Conservation (phyloP, 2,113 vertebrate genomes). For the Otis tarda region DNA sequence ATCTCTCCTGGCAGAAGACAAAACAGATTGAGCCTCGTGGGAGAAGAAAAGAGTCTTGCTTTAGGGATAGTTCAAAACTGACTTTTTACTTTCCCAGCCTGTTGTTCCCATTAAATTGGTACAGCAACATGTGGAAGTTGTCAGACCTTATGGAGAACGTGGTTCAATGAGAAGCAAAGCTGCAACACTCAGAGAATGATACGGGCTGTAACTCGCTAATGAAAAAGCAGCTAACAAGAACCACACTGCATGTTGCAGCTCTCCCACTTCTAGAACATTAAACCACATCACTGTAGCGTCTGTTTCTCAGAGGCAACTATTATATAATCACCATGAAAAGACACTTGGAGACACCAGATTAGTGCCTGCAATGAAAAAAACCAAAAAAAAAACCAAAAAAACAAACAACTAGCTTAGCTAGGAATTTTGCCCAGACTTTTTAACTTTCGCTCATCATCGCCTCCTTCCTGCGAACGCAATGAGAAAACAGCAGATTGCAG, state of each 20-base stretch:
- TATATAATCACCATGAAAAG: conserved; percentile 7
- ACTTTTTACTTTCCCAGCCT: neutral
- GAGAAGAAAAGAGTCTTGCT: neutral
- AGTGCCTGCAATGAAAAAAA: neutral
- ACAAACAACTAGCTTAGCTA: neutral
- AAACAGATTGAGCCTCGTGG: neutral
- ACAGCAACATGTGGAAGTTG: neutral
- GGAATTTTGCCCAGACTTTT: conserved; percentile 48
- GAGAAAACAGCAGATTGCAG: neutral
- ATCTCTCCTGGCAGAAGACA: conserved; percentile 87
- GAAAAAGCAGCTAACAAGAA: neutral
- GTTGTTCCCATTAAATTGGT: neutral
- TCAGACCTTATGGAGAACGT: neutral
- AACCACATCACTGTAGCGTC: neutral
- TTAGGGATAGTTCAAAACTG: neutral
- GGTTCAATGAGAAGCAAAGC: neutral
- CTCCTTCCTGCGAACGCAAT: neutral
- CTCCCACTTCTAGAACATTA: conserved; percentile 25
- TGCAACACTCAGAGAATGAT: neutral
- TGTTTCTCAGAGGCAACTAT: conserved; percentile 19
- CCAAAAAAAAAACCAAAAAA: neutral
- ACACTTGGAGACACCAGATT: neutral
- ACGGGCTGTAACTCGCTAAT: neutral
- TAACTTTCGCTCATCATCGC: neutral
- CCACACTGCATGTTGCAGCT: neutral